Percentiles rank a stretch among this genome's conserved stretches.
Evolutionary conservation across 1,140 invertebrate genomes (phyloP).

Genomic region (Halyomorpha halys): DNA sequence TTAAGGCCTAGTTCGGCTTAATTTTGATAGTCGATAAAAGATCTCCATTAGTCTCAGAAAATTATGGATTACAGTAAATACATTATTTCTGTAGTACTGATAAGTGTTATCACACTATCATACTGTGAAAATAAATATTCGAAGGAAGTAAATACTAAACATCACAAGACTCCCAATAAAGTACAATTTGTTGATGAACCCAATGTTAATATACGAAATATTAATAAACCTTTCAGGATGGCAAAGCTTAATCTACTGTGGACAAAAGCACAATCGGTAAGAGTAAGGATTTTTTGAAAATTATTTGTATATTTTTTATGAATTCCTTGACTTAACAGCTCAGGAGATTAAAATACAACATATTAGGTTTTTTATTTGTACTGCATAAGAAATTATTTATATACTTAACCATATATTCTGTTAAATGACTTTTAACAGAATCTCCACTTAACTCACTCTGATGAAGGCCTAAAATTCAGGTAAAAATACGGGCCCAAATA

Average conservation of each 20-base stretch:
- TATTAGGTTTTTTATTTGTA: no score
- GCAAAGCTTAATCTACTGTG: constrained; percentile 74
- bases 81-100: background rate
- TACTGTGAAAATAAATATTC: constrained; percentile 27
- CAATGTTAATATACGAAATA: constrained; percentile 39
- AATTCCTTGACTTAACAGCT: no score
- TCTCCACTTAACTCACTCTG: no score
- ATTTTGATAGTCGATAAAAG: no score
- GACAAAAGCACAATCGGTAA: constrained; percentile 71
- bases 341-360: no score
- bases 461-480: no score
- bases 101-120: background rate
- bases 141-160: constrained; percentile 22
- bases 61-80: background rate
- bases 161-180: constrained; percentile 14
- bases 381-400: no score
- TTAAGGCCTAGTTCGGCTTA: no score
- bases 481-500: no score
- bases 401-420: no score
- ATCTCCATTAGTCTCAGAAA: no score
- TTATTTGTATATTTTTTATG: background rate
- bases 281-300: constrained; percentile 16
- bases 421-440: no score
- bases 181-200: constrained; percentile 29
- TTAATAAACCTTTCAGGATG: constrained; percentile 73